Evolutionary conservation across 1,140 invertebrate species (phyloP).

Genomic region (Aporrectodea caliginosa): DNA sequence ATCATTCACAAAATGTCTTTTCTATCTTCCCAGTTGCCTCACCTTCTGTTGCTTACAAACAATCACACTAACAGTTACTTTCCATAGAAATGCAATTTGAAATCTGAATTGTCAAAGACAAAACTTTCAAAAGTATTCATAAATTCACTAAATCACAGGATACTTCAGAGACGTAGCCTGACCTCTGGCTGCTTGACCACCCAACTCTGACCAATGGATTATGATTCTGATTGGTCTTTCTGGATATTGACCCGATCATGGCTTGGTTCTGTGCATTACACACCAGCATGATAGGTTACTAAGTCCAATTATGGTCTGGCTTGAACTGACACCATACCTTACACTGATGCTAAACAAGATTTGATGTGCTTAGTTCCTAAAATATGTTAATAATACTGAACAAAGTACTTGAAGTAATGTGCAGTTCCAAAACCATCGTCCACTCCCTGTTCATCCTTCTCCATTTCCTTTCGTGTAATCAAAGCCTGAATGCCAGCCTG

Average conservation of each 20-base stretch:
- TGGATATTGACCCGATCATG: neutral
- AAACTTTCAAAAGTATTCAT: too few species aligned
- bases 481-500: neutral
- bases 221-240: neutral
- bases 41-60: too few species aligned
- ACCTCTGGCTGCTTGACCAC: too few species aligned
- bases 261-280: neutral
- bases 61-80: too few species aligned
- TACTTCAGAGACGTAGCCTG: too few species aligned
- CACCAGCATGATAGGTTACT: neutral
- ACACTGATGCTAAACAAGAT: neutral
- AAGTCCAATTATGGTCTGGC: neutral
- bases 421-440: neutral
- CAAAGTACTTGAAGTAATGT: neutral
- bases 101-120: too few species aligned
- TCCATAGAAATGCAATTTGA: too few species aligned
- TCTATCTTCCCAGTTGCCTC: too few species aligned
- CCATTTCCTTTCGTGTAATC: too few species aligned
- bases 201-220: too few species aligned
- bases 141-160: too few species aligned
- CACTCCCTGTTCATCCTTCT: neutral
- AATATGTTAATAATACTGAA: neutral
- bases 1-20: too few species aligned
- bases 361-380: neutral
- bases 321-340: neutral